These are phyloP conservation scores for Nesogale talazaci DNA, from an alignment of 2,113 vertebrate species.

Conservation along the genomic window DNA sequence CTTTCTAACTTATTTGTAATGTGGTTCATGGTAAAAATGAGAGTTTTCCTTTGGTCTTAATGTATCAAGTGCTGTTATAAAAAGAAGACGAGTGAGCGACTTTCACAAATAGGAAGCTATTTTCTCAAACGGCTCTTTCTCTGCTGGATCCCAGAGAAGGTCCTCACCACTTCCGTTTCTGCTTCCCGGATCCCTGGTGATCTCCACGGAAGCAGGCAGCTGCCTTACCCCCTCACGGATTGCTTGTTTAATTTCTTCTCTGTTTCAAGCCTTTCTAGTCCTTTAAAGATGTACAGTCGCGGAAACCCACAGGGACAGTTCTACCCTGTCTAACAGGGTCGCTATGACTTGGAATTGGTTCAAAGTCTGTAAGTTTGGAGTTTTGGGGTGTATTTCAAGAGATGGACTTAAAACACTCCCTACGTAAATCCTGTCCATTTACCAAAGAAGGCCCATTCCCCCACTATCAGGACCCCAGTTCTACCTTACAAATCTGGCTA, in stretches of 20 bases:
- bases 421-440: background rate
- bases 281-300: too few relatives aligned
- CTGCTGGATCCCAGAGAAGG: background rate
- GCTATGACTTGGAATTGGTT: too few relatives aligned
- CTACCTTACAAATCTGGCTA: too few relatives aligned
- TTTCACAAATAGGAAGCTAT: background rate
- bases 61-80: background rate
- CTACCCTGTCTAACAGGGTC: too few relatives aligned
- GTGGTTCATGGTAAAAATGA: background rate
- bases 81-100: background rate
- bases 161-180: background rate
- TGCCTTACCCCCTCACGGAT: background rate
- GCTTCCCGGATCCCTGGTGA: background rate
- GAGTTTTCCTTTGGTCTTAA: background rate
- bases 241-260: background rate
- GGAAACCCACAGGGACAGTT: too few relatives aligned
- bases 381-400: too few relatives aligned
- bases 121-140: background rate
- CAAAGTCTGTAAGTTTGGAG: too few relatives aligned
- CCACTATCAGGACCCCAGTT: too few relatives aligned
- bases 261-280: too few relatives aligned
- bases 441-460: too few relatives aligned
- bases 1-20: slow-evolving; percentile 16
- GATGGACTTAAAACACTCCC: background rate
- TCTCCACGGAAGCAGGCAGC: background rate